phyloP scores from a whole-genome alignment of 2,797 vertebrate species.

The Acanthiza pusilla region DNA sequence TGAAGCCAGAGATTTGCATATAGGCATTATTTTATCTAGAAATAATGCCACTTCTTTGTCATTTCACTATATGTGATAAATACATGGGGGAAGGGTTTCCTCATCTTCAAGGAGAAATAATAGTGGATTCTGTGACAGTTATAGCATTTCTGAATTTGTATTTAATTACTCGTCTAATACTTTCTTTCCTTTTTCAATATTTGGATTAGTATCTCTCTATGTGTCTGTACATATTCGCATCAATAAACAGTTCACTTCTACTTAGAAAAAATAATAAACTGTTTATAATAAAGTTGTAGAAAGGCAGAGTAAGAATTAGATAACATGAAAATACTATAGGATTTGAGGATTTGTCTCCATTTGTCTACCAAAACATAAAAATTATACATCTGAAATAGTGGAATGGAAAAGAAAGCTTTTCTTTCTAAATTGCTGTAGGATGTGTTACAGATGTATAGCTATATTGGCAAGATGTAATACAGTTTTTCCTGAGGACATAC shows the following conservation, averaged over 20 bases:
- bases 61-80: not conserved
- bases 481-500: not conserved
- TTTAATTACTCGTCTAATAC: not conserved
- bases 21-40: not conserved
- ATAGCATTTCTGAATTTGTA: conserved; percentile 1
- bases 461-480: not conserved
- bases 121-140: not conserved
- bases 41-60: not conserved
- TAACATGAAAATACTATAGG: not conserved
- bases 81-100: not conserved
- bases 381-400: not conserved
- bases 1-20: not conserved
- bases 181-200: conserved; percentile 24
- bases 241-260: conserved; percentile 23
- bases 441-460: not conserved
- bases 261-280: conserved; percentile 33
- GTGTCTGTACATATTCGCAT: not conserved
- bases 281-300: conserved; percentile 3
- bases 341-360: conserved; percentile 28
- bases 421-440: not conserved
- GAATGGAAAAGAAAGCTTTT: not conserved
- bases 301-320: not conserved
- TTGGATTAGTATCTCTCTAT: conserved; percentile 9
- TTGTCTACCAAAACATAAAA: not conserved
- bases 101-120: not conserved